These are phyloP conservation scores for Boloria euphrosyne DNA, from an alignment of 2,888 invertebrate species.

Conservation along the genomic window DNA sequence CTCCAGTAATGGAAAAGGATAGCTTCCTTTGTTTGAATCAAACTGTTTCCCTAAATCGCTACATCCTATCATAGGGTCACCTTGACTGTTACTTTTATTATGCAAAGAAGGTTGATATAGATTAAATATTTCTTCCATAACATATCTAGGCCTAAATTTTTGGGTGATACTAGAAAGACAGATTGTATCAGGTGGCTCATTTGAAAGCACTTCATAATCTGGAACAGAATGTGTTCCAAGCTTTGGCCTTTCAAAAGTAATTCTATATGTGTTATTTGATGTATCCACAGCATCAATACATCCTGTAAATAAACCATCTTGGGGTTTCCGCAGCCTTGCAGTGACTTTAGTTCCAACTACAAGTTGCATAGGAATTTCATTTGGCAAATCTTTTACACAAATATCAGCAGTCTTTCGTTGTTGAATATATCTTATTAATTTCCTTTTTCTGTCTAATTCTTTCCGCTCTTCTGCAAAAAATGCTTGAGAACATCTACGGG, in stretches of 20 bases:
- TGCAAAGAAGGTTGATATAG: slow-evolving; percentile 63
- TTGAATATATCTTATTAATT: slow-evolving; percentile 95
- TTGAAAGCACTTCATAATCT: slow-evolving; percentile 97
- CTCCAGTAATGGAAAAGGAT: slow-evolving; percentile 92
- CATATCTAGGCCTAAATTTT: slow-evolving; percentile 88
- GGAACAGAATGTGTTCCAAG: slow-evolving; percentile 97
- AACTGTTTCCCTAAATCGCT: slow-evolving; percentile 70
- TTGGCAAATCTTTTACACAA: slow-evolving; percentile 93
- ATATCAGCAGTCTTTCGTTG: slow-evolving; percentile 93
- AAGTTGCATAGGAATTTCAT: slow-evolving; percentile 96
- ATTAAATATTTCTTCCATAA: slow-evolving; percentile 81
- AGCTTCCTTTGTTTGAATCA: slow-evolving; percentile 86
- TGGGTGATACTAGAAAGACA: slow-evolving; percentile 91
- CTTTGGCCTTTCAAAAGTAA: slow-evolving; percentile 95
- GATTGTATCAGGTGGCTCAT: slow-evolving; percentile 95
- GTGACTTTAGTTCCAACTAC: slow-evolving; percentile 97
- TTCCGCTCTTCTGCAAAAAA: slow-evolving; percentile 98
- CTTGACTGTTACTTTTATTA: slow-evolving; percentile 73
- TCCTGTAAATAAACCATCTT: slow-evolving; percentile 97
- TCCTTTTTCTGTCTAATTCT: slow-evolving; percentile 94
- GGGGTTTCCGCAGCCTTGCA: slow-evolving; percentile 93
- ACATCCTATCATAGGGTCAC: slow-evolving; percentile 87
- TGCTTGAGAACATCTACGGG: slow-evolving; percentile 95
- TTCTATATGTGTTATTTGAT: slow-evolving; percentile 95
- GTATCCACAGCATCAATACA: slow-evolving; percentile 98